These are phyloP conservation scores for Chaetoderma sp. DNA, from an alignment of 2,888 invertebrate species.

Conservation along the genomic window DNA sequence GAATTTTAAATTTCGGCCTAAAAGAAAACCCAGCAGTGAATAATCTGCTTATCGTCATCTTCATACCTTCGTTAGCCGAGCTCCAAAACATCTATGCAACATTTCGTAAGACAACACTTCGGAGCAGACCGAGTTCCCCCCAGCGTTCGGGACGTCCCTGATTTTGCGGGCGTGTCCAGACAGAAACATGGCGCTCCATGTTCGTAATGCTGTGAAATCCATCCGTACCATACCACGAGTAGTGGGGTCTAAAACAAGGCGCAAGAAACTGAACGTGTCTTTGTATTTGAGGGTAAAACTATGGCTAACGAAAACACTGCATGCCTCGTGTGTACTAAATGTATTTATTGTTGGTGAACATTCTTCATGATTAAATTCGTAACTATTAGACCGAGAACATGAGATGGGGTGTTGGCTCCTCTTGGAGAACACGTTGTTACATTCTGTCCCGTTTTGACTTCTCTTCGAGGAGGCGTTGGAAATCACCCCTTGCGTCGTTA, in stretches of 20 bases:
- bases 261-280: conserved; percentile 47
- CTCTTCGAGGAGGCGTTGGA: conserved; percentile 18
- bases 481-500: conserved; percentile 37
- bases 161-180: conserved; percentile 50
- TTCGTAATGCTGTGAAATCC: conserved; percentile 45
- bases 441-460: no score
- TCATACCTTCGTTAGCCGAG: conserved; percentile 40
- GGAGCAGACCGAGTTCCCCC: conserved; percentile 63
- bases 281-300: conserved; percentile 51
- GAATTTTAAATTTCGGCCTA: no score
- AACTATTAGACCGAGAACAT: no score
- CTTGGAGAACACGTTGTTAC: no score
- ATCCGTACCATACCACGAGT: conserved; percentile 47
- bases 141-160: conserved; percentile 61
- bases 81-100: conserved; percentile 36
- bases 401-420: no score
- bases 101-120: conserved; percentile 64
- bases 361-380: no score
- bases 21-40: not conserved
- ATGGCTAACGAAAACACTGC: conserved; percentile 52
- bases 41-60: not conserved
- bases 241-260: conserved; percentile 42
- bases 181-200: conserved; percentile 48
- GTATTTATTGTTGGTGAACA: conserved; percentile 3
- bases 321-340: conserved; percentile 28